Base-by-base conservation (phyloP, 2,797 vertebrate genomes). In the Mus minutoides region DNA sequence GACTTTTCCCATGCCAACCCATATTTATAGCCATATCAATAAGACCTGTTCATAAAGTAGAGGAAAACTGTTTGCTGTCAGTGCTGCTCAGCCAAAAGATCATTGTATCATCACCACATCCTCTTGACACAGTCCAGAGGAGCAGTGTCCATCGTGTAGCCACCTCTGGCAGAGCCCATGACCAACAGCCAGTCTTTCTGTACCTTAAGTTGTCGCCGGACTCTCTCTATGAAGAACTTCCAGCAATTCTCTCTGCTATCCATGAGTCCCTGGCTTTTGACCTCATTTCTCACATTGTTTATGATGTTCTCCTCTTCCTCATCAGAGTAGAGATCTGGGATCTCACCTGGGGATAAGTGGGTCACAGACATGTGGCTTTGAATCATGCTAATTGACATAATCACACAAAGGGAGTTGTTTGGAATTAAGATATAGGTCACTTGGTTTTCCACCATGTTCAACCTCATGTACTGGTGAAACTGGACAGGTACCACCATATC, bases 181-280 rank as follows among this genome's bases (percentile, higher is more conserved):
- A 13, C 5, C 12, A 19, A 17, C 22, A 62, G 88, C 10, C 69
- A 79, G 52, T 58, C 46, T 22, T 83, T 56, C 2, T 95, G 98
- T 98, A 99, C 99, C 99, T 99, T 99, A 94, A 99, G 99, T 94
- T 99, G 99, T 46, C 98, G 98, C 76, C 98, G 99, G 96, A 99
- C 99, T 0, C 99, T 98, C 85, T 99, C 99, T 90, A 99, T 99
- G 97, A 99, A 99, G 98, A 99, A 99, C 97, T 98, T 99, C 99
- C 99, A 99, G 98, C 99, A 99, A 94, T 99, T 99, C 83, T 99
- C 99, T 95, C 98, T 98, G 58, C 98, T 99, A 97, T 99, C 99
- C 97, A 99, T 67, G 95, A 99, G 97, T 76, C 99, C 99, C 24
- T 94, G 98, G 95, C 96, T 97, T 77, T 98, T 99, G 94, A 99